A percentile compares a stretch with the other conserved stretches of the same genome.
These are phyloP conservation scores for Hylyphantes graminicola DNA, from an alignment of 1,140 invertebrate genomes.

Conservation along the genomic window DNA sequence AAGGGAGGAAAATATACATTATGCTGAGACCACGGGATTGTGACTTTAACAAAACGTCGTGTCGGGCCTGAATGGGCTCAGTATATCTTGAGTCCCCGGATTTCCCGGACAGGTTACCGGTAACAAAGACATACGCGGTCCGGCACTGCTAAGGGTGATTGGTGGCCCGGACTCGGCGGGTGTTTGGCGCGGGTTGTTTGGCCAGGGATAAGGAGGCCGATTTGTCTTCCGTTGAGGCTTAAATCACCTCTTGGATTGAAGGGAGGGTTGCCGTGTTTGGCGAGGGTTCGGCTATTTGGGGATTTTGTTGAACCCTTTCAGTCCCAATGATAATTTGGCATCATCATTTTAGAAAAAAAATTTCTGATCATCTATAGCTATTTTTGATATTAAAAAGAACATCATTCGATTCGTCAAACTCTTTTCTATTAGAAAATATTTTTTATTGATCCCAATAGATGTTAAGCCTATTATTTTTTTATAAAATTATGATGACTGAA, in stretches of 20 bases:
- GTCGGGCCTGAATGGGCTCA: constrained; percentile 27
- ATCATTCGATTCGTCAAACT: no score
- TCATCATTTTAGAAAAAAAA: no score
- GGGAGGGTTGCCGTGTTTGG: not conserved
- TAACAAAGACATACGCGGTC: constrained; percentile 46
- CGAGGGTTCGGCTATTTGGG: no score
- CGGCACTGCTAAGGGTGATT: constrained; percentile 33
- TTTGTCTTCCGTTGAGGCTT: constrained; percentile 32
- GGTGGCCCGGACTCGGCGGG: constrained; percentile 10
- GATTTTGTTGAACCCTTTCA: no score
- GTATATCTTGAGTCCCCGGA: constrained; percentile 31
- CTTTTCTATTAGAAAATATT: no score
- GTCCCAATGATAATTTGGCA: no score
- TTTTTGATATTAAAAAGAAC: no score
- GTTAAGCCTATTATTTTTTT: no score
- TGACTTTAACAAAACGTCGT: constrained; percentile 36
- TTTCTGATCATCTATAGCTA: no score
- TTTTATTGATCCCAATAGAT: no score
- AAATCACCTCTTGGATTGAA: constrained; percentile 9
- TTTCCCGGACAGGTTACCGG: constrained; percentile 39
- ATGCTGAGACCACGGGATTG: not conserved
- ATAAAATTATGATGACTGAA: no score
- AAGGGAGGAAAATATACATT: constrained; percentile 1
- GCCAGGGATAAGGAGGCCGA: constrained; percentile 18
- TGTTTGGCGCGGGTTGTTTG: constrained; percentile 2